These are phyloP conservation scores for Myotis daubentonii DNA, from an alignment of 2,797 vertebrate genomes.

Conservation along the genomic window DNA sequence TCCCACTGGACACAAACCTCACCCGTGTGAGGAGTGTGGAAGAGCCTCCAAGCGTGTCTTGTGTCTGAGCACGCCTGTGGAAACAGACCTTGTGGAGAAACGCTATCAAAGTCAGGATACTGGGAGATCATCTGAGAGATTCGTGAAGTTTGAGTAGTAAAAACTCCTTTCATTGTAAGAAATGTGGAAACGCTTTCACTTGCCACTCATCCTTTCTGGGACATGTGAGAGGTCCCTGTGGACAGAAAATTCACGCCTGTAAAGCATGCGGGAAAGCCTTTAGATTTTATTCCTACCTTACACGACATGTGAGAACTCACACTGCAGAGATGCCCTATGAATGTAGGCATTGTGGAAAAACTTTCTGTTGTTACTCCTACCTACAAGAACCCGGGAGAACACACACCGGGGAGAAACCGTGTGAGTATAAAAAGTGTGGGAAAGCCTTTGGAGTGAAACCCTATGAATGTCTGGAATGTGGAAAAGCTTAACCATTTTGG, in stretches of 20 bases:
- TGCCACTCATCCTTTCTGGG: conserved; percentile 27
- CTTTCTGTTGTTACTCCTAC: not conserved
- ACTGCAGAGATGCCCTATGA: not conserved
- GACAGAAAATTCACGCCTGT: not conserved
- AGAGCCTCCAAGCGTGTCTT: not conserved
- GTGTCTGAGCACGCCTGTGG: not conserved
- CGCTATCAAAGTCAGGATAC: not conserved
- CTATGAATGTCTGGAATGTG: conserved; percentile 39
- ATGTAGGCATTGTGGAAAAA: not conserved
- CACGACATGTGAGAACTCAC: not conserved
- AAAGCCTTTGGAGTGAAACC: conserved; percentile 44
- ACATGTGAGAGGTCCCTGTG: not conserved
- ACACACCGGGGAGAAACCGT: not conserved
- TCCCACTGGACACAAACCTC: not conserved
- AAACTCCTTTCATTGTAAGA: not conserved
- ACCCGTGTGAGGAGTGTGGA: not conserved
- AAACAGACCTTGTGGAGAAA: not conserved
- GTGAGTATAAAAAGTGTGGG: not conserved
- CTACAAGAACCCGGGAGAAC: not conserved
- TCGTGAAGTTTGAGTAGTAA: not conserved
- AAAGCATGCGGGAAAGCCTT: not conserved
- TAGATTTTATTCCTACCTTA: not conserved
- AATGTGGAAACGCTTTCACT: conserved; percentile 51
- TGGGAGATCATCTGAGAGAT: not conserved
- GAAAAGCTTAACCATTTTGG: conserved; percentile 11